Conservation (phyloP, 2,113 vertebrate genomes). For the Clupea harengus region DNA sequence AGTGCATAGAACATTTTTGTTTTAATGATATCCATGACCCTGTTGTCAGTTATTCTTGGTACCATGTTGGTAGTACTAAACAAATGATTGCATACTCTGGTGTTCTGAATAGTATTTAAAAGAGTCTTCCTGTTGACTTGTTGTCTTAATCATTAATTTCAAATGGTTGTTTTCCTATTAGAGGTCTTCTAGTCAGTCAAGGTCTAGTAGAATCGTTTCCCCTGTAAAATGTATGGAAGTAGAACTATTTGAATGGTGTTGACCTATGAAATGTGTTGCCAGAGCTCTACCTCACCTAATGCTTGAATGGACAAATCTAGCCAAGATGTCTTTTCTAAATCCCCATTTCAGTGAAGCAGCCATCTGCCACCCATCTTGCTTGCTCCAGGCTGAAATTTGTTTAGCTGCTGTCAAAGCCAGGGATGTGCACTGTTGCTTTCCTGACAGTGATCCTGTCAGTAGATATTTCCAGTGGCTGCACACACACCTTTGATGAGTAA, state of each 20-base stretch:
- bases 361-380: conserved; percentile 9
- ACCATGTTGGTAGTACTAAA: too few species aligned
- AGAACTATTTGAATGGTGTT: not conserved
- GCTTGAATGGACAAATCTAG: not conserved
- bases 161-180: too few species aligned
- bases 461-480: conserved; percentile 8
- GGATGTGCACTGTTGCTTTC: not conserved
- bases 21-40: too few species aligned
- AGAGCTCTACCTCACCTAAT: not conserved
- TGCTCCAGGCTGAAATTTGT: not conserved
- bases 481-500: not conserved
- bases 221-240: not conserved
- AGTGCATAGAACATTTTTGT: too few species aligned
- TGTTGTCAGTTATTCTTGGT: too few species aligned
- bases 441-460: not conserved
- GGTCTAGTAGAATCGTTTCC: too few species aligned
- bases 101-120: too few species aligned
- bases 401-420: not conserved
- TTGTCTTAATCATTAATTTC: too few species aligned
- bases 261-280: not conserved
- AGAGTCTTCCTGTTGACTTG: too few species aligned
- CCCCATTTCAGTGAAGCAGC: not conserved
- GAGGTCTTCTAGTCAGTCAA: too few species aligned
- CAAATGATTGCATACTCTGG: too few species aligned
- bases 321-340: not conserved